Base-by-base conservation (phyloP, 2,888 invertebrate genomes). In the Ichneumon xanthorius region DNA sequence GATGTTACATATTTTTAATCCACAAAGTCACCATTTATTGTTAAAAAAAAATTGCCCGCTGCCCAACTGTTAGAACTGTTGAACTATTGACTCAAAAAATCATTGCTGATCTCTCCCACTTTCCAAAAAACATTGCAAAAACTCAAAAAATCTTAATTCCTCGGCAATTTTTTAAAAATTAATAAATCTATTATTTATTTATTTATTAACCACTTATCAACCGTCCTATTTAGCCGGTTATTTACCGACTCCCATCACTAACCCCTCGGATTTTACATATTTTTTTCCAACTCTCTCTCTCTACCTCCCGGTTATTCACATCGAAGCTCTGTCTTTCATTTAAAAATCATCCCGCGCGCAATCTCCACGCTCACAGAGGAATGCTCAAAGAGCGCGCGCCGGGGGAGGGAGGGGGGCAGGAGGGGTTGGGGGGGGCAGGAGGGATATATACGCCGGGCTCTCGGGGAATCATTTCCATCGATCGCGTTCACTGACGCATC, bases 391-490 rank as follows among this genome's bases (percentile, higher is more conserved):
- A 85, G 80, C 81, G 82, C 67, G 58, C 76, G 68, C 68, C 76
- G 71, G 48, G 58, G 58, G 9, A 22, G 26, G 26, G 9, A 40
- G 40, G 3, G 9, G 40, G 40, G 40, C 40, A 9, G 40, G 9
- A 6, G 33, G 33, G 55, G 26, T 14, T 3, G 11, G 14, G 22
- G 9, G 0, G 40, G 40, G 40, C 40, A 9, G 40, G 11, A 14
- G 30, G 14, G 26, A 26, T 2, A 30, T 72, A 73, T 73, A 79
- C 85, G 82, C 82, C 80, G 85, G 58, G 83, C 85, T 86, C 82
- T 83, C 83, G 77, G 78, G 84, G 90, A 92, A 92, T 92, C 91
- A 92, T 91, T 92, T 90, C 82, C 91, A 92, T 92, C 91, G 92
- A 91, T 90, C 90, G 87, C 81, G 87, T 85, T 88, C 88, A 90